Conservation (phyloP, 2,113 vertebrate species). For the Microcebus tavaratra region DNA sequence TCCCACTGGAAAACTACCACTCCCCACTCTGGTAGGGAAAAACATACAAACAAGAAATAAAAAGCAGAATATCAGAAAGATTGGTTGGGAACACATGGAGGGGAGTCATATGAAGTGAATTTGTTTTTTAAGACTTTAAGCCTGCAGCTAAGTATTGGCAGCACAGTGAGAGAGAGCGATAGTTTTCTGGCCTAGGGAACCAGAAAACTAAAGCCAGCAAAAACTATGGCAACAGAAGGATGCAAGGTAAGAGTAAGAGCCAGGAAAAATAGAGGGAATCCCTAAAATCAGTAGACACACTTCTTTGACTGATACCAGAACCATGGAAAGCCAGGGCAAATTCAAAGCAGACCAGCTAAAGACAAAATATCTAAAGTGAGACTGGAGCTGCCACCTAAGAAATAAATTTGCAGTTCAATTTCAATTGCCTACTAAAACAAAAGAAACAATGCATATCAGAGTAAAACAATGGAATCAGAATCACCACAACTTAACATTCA, state of each 20-base stretch:
- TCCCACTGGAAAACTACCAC: neutral
- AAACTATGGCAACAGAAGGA: neutral
- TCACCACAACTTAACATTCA: constrained; percentile 17
- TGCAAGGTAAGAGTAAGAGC: neutral
- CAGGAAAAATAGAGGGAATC: neutral
- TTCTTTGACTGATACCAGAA: neutral
- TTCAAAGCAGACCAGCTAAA: neutral
- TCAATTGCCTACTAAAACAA: neutral
- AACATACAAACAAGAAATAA: neutral
- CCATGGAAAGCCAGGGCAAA: neutral
- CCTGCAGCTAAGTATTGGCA: neutral
- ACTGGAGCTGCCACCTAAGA: neutral
- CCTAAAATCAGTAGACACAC: neutral
- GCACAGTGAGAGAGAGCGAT: neutral
- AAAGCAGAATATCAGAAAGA: neutral
- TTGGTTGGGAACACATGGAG: neutral
- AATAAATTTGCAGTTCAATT: neutral
- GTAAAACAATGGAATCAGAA: constrained; percentile 33
- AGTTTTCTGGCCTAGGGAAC: neutral
- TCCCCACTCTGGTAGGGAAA: neutral
- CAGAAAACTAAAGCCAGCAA: constrained; percentile 20
- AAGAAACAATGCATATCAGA: neutral
- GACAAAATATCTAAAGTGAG: neutral
- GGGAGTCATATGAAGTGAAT: neutral
- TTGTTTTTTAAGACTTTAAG: neutral